These are phyloP conservation scores for Anomalospiza imberbis DNA, from an alignment of 2,797 vertebrate genomes.

Conservation along the genomic window DNA sequence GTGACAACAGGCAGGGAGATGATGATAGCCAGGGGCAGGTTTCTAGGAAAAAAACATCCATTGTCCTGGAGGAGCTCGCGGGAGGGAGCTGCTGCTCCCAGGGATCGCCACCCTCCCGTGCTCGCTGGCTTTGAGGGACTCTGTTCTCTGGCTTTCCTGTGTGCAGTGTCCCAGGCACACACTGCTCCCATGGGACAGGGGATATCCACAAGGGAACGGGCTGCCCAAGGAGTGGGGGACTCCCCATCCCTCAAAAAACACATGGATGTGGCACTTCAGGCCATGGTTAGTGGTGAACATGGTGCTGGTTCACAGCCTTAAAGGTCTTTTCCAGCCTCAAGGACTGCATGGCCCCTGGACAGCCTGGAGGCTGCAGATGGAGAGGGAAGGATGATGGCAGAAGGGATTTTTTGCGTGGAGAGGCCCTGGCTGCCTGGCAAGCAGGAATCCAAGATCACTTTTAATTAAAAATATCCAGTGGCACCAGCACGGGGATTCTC, in stretches of 20 bases:
- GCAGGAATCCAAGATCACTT: not conserved
- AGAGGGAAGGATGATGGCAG: not conserved
- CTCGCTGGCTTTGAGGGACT: not conserved
- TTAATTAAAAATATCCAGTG: not conserved
- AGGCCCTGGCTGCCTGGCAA: not conserved
- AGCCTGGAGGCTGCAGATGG: not conserved
- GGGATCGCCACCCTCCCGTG: accelerated
- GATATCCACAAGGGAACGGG: not conserved
- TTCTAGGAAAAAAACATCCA: constrained; percentile 72
- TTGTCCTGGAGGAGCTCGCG: not conserved
- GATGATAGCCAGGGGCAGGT: constrained; percentile 95
- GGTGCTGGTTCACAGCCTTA: not conserved
- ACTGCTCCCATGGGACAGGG: not conserved
- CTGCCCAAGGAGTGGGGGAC: not conserved
- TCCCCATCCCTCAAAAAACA: not conserved
- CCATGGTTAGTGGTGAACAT: not conserved
- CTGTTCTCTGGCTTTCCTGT: not conserved
- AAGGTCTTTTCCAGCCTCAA: not conserved
- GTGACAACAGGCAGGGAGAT: constrained; percentile 96
- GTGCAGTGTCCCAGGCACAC: not conserved
- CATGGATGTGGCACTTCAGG: not conserved
- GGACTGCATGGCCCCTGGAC: not conserved
- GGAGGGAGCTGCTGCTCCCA: not conserved
- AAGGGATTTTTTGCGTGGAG: not conserved
- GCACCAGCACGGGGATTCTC: not conserved